These are phyloP conservation scores for Fulica atra DNA, from an alignment of 2,113 vertebrate species.

Conservation along the genomic window DNA sequence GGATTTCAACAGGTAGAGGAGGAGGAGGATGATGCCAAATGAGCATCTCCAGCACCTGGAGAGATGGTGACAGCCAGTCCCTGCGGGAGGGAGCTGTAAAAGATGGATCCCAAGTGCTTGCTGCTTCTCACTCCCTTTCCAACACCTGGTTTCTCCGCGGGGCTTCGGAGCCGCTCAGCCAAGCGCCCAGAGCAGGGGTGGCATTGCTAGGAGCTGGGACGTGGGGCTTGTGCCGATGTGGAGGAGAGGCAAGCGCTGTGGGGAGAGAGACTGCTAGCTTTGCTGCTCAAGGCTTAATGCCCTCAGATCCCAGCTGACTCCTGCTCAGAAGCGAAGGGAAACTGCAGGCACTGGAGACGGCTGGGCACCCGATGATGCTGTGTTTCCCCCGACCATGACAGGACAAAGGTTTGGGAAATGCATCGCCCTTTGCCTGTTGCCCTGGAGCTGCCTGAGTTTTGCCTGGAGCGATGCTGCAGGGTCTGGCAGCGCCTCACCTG, in stretches of 20 bases:
- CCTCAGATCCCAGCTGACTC: slow-evolving; percentile 54
- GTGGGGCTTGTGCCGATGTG: not conserved
- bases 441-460: slow-evolving; percentile 47
- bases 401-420: not conserved
- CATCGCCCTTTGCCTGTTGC: slow-evolving; percentile 23
- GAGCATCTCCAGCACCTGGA: not conserved
- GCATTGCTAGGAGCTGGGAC: not conserved
- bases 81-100: not conserved
- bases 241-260: not conserved
- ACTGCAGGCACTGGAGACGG: not conserved
- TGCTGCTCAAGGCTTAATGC: slow-evolving; percentile 46
- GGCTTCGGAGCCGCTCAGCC: not conserved
- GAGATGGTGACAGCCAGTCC: not conserved
- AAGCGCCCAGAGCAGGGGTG: not conserved
- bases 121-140: not conserved
- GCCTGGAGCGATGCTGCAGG: not conserved
- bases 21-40: not conserved
- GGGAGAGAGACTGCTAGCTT: slow-evolving; percentile 4
- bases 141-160: accelerated
- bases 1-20: not conserved
- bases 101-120: not conserved
- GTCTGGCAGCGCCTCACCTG: not conserved
- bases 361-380: not conserved
- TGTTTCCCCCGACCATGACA: not conserved
- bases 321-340: slow-evolving; percentile 1